Conservation (phyloP, 2,113 vertebrate genomes). For the Ifrita kowaldi region DNA sequence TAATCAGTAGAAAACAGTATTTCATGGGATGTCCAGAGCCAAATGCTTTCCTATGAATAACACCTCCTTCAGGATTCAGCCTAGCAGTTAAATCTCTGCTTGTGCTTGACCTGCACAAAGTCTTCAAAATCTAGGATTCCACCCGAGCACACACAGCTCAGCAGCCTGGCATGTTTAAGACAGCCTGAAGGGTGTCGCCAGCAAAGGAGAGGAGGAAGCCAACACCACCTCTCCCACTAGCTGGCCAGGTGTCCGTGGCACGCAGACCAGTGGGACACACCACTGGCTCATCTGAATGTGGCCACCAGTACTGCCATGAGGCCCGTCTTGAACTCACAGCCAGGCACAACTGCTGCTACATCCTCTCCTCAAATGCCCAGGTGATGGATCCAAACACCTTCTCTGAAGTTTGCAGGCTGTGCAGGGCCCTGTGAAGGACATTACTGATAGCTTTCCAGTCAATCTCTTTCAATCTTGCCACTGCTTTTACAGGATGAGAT, state of each 20-base stretch:
- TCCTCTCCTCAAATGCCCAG: neutral
- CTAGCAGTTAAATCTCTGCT: neutral
- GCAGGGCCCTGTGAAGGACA: neutral
- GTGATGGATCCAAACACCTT: neutral
- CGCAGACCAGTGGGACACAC: accelerated
- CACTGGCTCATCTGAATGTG: neutral
- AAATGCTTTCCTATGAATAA: neutral
- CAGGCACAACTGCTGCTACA: neutral
- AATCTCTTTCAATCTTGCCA: neutral
- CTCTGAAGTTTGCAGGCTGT: neutral
- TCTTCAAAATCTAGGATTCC: neutral
- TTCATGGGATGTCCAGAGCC: neutral
- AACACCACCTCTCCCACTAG: neutral
- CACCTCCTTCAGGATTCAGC: neutral
- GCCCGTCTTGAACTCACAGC: neutral
- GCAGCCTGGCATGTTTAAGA: neutral
- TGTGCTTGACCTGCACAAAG: neutral
- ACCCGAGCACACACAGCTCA: neutral
- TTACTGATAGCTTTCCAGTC: neutral
- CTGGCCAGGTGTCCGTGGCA: neutral
- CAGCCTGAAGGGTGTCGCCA: neutral
- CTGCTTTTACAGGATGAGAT: neutral
- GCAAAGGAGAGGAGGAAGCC: neutral
- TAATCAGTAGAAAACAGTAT: neutral
- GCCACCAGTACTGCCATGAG: neutral